These are phyloP conservation scores for Heterodera filipjevi DNA, from an alignment of 2,888 invertebrate species.

Conservation along the genomic window DNA sequence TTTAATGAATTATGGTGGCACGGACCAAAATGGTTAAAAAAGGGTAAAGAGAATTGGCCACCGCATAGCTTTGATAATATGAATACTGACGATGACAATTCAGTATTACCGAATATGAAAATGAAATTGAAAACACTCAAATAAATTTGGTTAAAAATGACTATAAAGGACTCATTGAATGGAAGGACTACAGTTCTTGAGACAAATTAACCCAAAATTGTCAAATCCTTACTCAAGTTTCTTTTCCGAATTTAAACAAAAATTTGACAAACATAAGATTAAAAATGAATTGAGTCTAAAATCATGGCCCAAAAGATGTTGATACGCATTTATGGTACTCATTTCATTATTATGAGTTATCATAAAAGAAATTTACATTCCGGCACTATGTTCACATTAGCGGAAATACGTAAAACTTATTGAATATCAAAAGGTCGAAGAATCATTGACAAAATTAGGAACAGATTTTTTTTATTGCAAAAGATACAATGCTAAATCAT, in stretches of 20 bases:
- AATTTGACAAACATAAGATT: background rate
- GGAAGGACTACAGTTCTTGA: background rate
- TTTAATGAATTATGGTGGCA: background rate
- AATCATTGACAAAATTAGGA: background rate
- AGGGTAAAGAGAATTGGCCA: background rate
- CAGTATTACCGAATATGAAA: background rate
- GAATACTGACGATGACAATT: background rate
- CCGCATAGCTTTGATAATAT: background rate
- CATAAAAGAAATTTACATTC: background rate
- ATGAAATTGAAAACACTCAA: no score
- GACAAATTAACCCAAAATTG: background rate
- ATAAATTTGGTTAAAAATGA: no score
- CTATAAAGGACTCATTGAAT: no score
- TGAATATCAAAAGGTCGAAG: background rate
- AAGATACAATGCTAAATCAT: background rate
- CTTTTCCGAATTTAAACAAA: background rate
- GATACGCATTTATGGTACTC: background rate
- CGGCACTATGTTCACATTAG: background rate
- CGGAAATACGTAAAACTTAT: background rate
- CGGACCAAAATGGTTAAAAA: background rate
- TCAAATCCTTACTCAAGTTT: no score
- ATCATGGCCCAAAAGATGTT: background rate
- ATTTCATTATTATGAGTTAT: background rate
- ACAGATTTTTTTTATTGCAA: background rate
- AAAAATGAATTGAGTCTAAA: background rate